phyloP scores from a whole-genome alignment of 2,797 vertebrate genomes.

The Acomys russatus region DNA sequence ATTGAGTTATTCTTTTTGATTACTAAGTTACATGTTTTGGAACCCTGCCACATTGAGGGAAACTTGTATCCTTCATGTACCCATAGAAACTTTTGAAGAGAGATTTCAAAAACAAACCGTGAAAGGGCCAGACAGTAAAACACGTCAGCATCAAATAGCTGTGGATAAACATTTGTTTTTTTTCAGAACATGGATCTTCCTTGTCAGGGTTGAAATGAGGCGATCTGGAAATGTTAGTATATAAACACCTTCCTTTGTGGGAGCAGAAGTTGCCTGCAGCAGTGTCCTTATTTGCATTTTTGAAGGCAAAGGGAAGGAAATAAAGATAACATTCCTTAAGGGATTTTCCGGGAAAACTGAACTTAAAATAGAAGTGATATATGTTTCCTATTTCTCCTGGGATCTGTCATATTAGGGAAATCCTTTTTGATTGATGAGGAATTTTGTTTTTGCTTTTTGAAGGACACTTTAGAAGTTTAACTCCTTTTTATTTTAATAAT shows the following conservation, averaged over 20 bases:
- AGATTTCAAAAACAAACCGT: slow-evolving; percentile 40
- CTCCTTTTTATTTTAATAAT: neutral
- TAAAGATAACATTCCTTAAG: neutral
- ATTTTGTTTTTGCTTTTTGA: slow-evolving; percentile 16
- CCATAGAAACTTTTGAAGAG: slow-evolving; percentile 34
- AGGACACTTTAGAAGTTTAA: neutral
- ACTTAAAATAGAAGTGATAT: neutral
- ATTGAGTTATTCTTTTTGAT: neutral
- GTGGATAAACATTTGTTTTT: neutral
- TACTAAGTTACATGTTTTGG: slow-evolving; percentile 30
- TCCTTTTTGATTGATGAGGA: slow-evolving; percentile 27
- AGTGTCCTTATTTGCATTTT: slow-evolving; percentile 24
- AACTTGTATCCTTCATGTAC: neutral
- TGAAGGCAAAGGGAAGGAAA: slow-evolving; percentile 1
- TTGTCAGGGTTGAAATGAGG: neutral
- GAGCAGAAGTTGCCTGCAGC: neutral
- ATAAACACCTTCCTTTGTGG: slow-evolving; percentile 7
- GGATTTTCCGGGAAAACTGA: slow-evolving; percentile 36
- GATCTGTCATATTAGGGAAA: neutral
- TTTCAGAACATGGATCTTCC: neutral
- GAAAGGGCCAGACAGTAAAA: neutral
- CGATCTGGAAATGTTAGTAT: slow-evolving; percentile 42
- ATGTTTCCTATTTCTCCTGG: neutral
- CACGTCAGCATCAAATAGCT: neutral
- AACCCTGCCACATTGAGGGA: slow-evolving; percentile 4